Base-by-base conservation (phyloP, 2,888 invertebrate genomes). In the Eubasilissa splendida region DNA sequence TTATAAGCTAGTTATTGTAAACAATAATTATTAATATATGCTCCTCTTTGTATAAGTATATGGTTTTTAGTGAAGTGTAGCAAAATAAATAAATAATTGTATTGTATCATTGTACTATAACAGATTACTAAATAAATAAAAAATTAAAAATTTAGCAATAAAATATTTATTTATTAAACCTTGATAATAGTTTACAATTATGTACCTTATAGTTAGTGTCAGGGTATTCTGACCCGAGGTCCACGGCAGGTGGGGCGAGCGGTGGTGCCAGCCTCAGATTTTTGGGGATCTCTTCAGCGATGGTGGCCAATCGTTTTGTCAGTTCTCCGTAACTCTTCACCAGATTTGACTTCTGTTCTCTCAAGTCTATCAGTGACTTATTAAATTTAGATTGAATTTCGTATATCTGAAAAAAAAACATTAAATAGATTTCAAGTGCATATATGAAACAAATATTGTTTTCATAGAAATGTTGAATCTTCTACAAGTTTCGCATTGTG, bases 121-220 rank as follows among this genome's bases (percentile, higher is more conserved):
- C 22, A 22, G 22, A 22, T 22, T 22, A 22, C 22, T 22, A 22
- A 22, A 22, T 22, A 22, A 22, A 22, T 22, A 22, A 22, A 22
- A 22, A 22, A 22, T 1, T 1, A 22, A 22, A 22, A 22, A 22
- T 0, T 22, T 1, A 22, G 22, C 22, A 22, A 22, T 22, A 22
- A 22, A 22, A 22, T 42, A 42, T 42, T 42, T 42, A 4, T 42
- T 42, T 42, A 7, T 42, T 42, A 4, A 42, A 42, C 3, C 42
- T 42, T 42, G 42, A 42, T 42, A 42, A 42, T 42, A 42, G 42
- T 5, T 42, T 42, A 42, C 22, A 42, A 42, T 42, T 42, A 58
- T 11, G n/a, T 84, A 92, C 92, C 87, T 92, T 88, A 42, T 93
- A 86, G 85, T 92, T 88, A 77, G 87, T 90, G 84, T 94, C 94